These are phyloP conservation scores for Enteromius anoplus DNA, from an alignment of 2,797 vertebrate genomes.

Conservation along the genomic window DNA sequence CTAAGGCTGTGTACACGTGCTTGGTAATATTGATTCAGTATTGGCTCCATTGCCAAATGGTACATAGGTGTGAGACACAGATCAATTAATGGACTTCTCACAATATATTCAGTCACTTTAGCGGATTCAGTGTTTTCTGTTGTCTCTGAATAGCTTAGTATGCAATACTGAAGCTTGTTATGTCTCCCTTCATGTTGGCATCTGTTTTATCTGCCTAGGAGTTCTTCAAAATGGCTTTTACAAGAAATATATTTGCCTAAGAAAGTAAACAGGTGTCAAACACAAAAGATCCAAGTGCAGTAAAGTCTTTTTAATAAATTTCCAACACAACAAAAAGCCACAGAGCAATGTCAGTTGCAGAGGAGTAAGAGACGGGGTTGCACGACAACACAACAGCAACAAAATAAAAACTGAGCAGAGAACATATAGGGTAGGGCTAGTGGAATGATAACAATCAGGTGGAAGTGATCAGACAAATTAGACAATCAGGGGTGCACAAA, in stretches of 20 bases:
- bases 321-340: too few relatives aligned
- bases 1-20: neutral
- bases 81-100: constrained; percentile 33
- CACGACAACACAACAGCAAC: too few relatives aligned
- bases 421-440: too few relatives aligned
- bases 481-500: too few relatives aligned
- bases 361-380: too few relatives aligned
- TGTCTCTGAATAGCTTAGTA: neutral
- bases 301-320: too few relatives aligned
- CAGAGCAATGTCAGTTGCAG: too few relatives aligned
- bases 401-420: too few relatives aligned
- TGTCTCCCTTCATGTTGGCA: neutral
- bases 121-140: neutral
- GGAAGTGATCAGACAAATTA: too few relatives aligned
- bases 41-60: neutral
- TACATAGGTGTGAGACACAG: neutral
- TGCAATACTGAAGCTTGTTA: neutral
- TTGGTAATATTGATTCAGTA: neutral
- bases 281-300: too few relatives aligned
- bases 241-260: neutral
- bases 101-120: neutral
- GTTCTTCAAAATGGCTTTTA: constrained; percentile 1
- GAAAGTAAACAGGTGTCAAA: neutral
- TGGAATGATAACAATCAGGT: too few relatives aligned
- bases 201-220: neutral